These are phyloP conservation scores for Anser brachyrhynchus DNA, from an alignment of 2,113 vertebrate species.

Conservation along the genomic window DNA sequence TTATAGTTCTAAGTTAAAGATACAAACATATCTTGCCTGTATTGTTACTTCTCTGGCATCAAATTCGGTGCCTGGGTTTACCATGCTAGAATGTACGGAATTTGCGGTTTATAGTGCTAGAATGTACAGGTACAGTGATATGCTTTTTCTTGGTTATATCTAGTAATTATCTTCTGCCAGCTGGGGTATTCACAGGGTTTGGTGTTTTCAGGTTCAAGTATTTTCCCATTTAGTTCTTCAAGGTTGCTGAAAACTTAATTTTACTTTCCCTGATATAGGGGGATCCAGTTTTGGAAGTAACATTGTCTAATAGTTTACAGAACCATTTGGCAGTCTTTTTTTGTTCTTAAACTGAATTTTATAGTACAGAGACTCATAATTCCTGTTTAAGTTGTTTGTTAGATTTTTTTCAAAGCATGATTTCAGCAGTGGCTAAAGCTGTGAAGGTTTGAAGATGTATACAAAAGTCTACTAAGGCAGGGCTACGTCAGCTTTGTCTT, in stretches of 20 bases:
- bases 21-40: not conserved
- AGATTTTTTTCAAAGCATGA: not conserved
- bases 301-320: accelerated
- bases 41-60: not conserved
- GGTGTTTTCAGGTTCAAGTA: not conserved
- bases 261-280: not conserved
- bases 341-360: not conserved
- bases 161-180: not conserved
- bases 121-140: not conserved
- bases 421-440: not conserved
- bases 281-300: not conserved
- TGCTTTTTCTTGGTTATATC: not conserved
- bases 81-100: not conserved
- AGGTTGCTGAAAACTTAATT: not conserved
- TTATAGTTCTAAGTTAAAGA: not conserved
- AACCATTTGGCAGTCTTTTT: not conserved
- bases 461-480: not conserved
- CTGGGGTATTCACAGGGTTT: not conserved
- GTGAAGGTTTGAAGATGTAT: not conserved
- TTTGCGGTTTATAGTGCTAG: not conserved
- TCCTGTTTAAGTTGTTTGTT: not conserved
- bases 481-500: not conserved
- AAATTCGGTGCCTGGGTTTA: not conserved
- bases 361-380: not conserved
- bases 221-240: not conserved